Percentiles rank a stretch among this genome's conserved stretches.
phyloP scores from a whole-genome alignment of 2,113 vertebrate genomes.

The Garra rufa region DNA sequence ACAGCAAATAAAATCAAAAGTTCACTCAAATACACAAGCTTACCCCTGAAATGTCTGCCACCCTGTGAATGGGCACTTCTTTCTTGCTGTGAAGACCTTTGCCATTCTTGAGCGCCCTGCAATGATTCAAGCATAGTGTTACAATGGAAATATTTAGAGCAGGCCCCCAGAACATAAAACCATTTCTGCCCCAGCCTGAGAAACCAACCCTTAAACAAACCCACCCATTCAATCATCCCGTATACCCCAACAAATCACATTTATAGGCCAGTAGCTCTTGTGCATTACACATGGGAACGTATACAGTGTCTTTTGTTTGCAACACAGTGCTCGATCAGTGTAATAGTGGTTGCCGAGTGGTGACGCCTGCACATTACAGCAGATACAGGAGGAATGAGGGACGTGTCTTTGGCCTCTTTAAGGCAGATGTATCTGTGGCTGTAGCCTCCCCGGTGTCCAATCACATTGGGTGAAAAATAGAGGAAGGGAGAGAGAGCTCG shows the following conservation, averaged over 20 bases:
- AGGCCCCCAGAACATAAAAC: neutral
- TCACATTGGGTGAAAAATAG: neutral
- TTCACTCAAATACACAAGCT: constrained; percentile 58
- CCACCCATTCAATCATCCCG: neutral
- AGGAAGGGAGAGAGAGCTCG: neutral
- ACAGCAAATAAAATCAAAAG: neutral
- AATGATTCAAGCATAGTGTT: constrained; percentile 56
- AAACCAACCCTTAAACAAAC: constrained; percentile 28
- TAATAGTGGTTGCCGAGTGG: constrained; percentile 1
- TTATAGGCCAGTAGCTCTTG: neutral
- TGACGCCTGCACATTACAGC: constrained; percentile 38
- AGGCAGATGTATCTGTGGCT: constrained; percentile 52
- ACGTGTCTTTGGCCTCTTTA: constrained; percentile 43
- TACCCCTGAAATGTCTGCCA: constrained; percentile 97
- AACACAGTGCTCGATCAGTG: neutral
- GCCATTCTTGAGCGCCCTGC: constrained; percentile 96
- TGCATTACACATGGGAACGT: constrained; percentile 27
- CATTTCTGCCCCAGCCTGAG: neutral
- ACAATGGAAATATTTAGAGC: neutral
- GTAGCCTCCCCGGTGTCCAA: constrained; percentile 34
- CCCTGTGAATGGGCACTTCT: constrained; percentile 96
- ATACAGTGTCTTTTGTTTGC: neutral
- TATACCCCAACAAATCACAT: constrained; percentile 9
- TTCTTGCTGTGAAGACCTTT: constrained; percentile 99
- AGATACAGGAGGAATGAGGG: constrained; percentile 8